These are phyloP conservation scores for Anorthoa munda DNA, from an alignment of 2,888 invertebrate species.

Conservation along the genomic window DNA sequence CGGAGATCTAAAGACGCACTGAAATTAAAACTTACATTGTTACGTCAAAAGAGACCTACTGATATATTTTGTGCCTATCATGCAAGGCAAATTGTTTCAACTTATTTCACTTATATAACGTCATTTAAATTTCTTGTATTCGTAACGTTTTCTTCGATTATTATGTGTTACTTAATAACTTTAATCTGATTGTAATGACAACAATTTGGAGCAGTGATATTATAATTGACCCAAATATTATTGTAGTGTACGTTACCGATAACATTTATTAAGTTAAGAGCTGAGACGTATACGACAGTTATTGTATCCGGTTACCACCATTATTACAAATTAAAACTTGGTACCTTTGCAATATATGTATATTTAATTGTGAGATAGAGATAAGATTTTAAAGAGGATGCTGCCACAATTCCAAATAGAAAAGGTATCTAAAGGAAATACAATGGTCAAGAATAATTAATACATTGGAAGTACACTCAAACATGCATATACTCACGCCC, in stretches of 20 bases:
- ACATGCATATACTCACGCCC: no score
- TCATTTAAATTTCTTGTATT: slow-evolving; percentile 32
- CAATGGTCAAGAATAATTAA: background rate
- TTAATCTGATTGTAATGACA: slow-evolving; percentile 42
- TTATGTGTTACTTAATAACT: slow-evolving; percentile 42
- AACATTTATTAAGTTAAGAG: slow-evolving; percentile 10
- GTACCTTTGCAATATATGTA: background rate
- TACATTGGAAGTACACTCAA: background rate
- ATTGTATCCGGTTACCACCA: slow-evolving; percentile 1
- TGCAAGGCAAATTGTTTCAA: slow-evolving; percentile 29
- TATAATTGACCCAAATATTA: slow-evolving; percentile 43
- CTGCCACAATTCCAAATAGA: no score
- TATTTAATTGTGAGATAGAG: background rate
- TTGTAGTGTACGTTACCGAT: slow-evolving; percentile 9
- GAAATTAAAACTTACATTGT: background rate
- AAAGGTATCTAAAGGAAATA: no score
- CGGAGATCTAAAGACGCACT: background rate
- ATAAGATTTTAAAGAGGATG: background rate
- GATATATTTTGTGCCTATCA: slow-evolving; percentile 17
- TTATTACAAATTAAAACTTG: background rate
- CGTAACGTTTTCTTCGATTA: slow-evolving; percentile 43
- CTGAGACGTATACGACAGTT: background rate
- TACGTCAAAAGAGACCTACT: slow-evolving; percentile 32
- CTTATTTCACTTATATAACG: slow-evolving; percentile 37
- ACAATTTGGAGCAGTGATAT: slow-evolving; percentile 37